Conservation (phyloP, 2,797 vertebrate species). For the Okamejei kenojei region DNA sequence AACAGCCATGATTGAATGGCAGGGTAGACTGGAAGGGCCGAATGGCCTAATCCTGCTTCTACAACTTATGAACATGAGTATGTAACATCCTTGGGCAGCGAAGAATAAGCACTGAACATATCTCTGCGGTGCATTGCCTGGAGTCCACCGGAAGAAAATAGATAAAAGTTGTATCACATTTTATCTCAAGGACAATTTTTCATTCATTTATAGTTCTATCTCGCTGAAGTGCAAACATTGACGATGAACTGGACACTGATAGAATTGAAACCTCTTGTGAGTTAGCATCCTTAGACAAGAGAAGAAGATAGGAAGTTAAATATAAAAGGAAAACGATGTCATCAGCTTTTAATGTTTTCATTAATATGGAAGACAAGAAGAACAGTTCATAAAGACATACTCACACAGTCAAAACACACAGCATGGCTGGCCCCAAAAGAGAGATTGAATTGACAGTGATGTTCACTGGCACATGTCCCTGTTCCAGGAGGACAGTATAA, state of each 20-base stretch:
- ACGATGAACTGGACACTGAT: too few species aligned
- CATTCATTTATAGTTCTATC: neutral
- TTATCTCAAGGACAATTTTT: neutral
- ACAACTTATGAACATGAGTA: too few species aligned
- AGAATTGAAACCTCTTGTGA: neutral
- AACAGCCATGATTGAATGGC: too few species aligned
- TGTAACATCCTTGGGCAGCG: neutral
- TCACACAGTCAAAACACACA: neutral
- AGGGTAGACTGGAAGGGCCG: too few species aligned
- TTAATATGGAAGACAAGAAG: neutral
- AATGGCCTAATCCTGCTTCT: too few species aligned
- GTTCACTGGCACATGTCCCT: neutral
- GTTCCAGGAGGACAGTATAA: neutral
- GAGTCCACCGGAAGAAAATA: neutral
- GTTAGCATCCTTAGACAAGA: neutral
- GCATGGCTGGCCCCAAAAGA: neutral
- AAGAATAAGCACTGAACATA: neutral
- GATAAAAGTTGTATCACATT: neutral
- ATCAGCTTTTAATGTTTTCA: neutral
- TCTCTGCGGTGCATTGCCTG: neutral
- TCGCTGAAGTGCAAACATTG: too few species aligned
- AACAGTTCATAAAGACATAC: neutral
- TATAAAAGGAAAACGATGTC: too few species aligned
- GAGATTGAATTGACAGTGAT: slow-evolving; percentile 1
- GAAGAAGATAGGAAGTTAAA: neutral